Percentiles rank a stretch among this genome's conserved stretches.
phyloP scores from a whole-genome alignment of 2,888 invertebrate species.

The Chorisops tibialis region DNA sequence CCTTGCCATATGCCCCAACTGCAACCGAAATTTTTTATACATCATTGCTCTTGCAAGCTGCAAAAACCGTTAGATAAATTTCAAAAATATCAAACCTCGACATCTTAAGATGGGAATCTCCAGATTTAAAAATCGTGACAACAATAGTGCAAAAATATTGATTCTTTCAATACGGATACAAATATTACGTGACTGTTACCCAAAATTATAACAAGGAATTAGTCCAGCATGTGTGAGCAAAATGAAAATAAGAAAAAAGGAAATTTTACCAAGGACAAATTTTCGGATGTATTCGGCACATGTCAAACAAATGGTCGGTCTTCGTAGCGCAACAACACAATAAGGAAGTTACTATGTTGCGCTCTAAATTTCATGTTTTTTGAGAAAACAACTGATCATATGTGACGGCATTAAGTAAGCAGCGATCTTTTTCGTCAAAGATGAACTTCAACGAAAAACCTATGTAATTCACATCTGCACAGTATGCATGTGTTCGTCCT shows the following conservation, averaged over 20 bases:
- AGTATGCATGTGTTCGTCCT: conserved; percentile 1
- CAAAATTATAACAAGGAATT: too few relatives aligned
- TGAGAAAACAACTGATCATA: background rate
- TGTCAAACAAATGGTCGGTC: conserved; percentile 14
- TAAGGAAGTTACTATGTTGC: conserved; percentile 5
- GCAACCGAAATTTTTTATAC: too few relatives aligned
- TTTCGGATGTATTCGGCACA: background rate
- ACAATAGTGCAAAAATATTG: background rate
- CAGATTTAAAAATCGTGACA: too few relatives aligned
- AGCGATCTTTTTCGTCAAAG: background rate
- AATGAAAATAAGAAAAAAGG: too few relatives aligned
- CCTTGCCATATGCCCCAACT: too few relatives aligned
- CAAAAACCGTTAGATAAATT: too few relatives aligned
- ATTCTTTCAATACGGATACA: too few relatives aligned
- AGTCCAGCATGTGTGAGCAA: too few relatives aligned
- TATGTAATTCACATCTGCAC: conserved; percentile 11
- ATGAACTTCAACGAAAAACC: background rate
- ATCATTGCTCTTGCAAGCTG: too few relatives aligned
- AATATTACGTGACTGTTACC: too few relatives aligned
- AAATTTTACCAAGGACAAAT: too few relatives aligned
- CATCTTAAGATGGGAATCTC: background rate
- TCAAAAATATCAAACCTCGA: too few relatives aligned
- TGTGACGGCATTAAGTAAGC: background rate
- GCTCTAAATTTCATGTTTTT: conserved; percentile 7
- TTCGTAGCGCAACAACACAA: background rate